Percentiles rank a stretch among this genome's conserved stretches.
phyloP scores from a whole-genome alignment of 2,797 vertebrate genomes.

The Eurystomus glaucurus region DNA sequence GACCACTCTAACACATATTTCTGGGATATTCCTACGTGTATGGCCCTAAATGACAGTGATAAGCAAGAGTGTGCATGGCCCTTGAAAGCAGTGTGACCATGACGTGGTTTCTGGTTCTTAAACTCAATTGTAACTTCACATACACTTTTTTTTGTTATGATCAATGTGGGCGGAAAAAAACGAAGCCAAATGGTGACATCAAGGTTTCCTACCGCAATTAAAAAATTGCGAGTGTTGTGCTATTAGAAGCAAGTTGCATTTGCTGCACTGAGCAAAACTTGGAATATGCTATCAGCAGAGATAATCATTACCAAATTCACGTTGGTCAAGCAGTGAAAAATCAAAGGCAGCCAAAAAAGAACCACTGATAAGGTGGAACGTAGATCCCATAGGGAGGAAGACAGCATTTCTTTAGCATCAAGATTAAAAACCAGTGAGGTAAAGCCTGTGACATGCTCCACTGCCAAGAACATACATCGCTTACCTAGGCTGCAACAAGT shows the following conservation, averaged over 20 bases:
- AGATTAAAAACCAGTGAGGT: not conserved
- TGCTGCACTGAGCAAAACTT: not conserved
- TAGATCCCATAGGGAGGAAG: not conserved
- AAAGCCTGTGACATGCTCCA: not conserved
- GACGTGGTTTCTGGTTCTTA: not conserved
- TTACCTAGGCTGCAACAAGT: not conserved
- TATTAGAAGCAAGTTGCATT: not conserved
- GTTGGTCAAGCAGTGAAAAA: not conserved
- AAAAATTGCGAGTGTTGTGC: not conserved
- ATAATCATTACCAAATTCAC: not conserved
- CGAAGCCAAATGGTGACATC: not conserved
- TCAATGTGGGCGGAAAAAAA: not conserved
- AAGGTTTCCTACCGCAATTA: not conserved
- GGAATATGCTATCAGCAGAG: not conserved
- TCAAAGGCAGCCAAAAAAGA: not conserved
- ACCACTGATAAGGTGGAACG: not conserved
- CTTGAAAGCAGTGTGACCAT: not conserved
- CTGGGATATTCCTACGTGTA: not conserved
- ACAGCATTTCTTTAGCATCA: not conserved
- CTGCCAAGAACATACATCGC: accelerated
- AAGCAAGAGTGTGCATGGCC: not conserved
- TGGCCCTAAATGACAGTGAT: not conserved
- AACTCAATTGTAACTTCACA: not conserved
- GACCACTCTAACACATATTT: not conserved
- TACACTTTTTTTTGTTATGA: not conserved